phyloP scores from a whole-genome alignment of 53 echinoderm and acorn worm genomes.

The Crossaster papposus region DNA sequence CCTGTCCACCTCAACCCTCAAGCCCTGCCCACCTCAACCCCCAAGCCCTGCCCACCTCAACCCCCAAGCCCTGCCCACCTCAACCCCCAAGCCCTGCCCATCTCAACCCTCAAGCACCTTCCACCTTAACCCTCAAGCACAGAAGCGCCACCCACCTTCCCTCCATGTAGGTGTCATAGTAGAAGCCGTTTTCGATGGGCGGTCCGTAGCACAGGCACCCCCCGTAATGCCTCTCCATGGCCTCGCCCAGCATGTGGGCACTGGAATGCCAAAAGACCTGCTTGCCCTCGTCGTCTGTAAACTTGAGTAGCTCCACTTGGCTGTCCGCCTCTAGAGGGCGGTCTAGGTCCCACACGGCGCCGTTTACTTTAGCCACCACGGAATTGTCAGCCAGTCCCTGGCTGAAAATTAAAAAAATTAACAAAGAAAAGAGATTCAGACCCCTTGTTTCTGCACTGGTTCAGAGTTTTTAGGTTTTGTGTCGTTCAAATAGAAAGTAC shows the following conservation, averaged over 20 bases:
- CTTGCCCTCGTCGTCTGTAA: conserved; percentile 89
- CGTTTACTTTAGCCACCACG: conserved; percentile 92
- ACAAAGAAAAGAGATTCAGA: too few species aligned
- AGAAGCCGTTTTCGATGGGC: conserved; percentile 95
- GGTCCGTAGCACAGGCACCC: conserved; percentile 98
- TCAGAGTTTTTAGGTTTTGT: too few species aligned
- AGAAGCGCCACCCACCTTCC: conserved; percentile 65
- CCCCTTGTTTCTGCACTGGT: too few species aligned
- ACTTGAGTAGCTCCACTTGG: conserved; percentile 79
- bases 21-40: background rate
- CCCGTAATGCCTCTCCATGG: conserved; percentile 91
- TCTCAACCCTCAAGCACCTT: background rate
- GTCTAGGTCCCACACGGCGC: conserved; percentile 90
- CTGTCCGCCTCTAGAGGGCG: conserved; percentile 90
- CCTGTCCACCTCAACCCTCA: background rate
- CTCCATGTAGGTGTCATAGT: conserved; percentile 90
- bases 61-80: background rate
- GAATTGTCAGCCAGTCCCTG: conserved; percentile 97
- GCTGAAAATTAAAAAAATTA: conserved; percentile 47
- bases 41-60: background rate
- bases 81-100: background rate
- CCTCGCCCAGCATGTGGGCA: conserved; percentile 96
- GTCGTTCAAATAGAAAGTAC: too few species aligned
- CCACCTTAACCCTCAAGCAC: background rate
- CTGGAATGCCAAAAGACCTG: conserved; percentile 99